Base-by-base conservation (phyloP, 2,888 invertebrate genomes). In the Polydrusus pterygomalis region DNA sequence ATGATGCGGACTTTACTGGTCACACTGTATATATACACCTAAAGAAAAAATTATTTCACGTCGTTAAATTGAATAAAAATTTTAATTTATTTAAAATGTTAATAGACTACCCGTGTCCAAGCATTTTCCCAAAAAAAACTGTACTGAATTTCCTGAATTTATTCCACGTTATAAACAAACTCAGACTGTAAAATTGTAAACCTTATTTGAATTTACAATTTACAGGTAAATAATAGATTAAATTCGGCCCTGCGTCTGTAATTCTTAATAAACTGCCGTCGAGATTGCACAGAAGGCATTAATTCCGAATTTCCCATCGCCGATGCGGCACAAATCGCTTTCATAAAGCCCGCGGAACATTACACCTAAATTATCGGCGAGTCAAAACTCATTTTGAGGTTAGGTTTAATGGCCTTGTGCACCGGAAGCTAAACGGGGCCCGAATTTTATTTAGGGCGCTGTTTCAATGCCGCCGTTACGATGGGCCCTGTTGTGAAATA, bases 231-330 rank as follows among this genome's bases (percentile, higher is more conserved):
- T n/a, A 58, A 60, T 38, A 67, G 17, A 49, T 51, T 25, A 30
- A 68, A 51, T 54, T 56, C 56, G 43, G 18, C 25, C 18, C 54
- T 68, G 54, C 11, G 15, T 13, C 40, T 34, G 34, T 10, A 47
- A 47, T 51, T 56, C 71, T 65, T 74, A 70, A 74, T 74, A 74
- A 73, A 74, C 43, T 68, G 63, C 13, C 54, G 49, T 69, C 62
- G 84, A 84, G 83, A 84, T 82, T 84, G 82, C 82, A 82, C 84
- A 84, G 85, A 82, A 82, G 81, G 81, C 84, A 84, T 85, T 84
- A 85, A 84, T 84, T 84, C 82, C 80, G 77, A 84, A 83, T 83
- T 84, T 84, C 82, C 83, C 82, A 85, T 84, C 83, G 70, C 69
- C 69, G 74, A 73, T 73, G 74, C 68, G 74, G 74, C 74, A 74